Percentiles rank a stretch among this genome's conserved stretches.
Evolutionary conservation across 1,140 invertebrate species (phyloP).

Genomic region (Nephila pilipes): DNA sequence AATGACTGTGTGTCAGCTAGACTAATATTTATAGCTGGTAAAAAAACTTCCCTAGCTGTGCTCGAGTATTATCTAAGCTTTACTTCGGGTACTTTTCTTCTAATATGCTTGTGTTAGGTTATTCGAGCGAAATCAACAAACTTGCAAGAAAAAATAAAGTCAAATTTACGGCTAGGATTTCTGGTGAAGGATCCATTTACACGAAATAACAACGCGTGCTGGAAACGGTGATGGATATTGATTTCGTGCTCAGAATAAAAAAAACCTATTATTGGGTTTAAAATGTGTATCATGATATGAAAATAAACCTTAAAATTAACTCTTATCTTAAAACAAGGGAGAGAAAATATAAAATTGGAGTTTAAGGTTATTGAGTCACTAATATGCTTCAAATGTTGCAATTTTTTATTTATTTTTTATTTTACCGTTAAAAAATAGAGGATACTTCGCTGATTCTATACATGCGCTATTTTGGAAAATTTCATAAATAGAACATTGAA

Average conservation of each 20-base stretch:
- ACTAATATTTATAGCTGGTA: neutral
- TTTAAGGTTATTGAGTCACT: too few relatives aligned
- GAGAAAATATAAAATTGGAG: too few relatives aligned
- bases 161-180: neutral
- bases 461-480: too few relatives aligned
- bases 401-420: too few relatives aligned
- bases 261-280: neutral
- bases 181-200: neutral
- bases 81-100: neutral
- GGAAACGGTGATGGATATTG: neutral
- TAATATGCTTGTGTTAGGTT: neutral
- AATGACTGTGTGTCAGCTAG: neutral
- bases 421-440: too few relatives aligned
- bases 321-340: too few relatives aligned
- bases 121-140: slow-evolving; percentile 7
- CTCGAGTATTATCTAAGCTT: neutral
- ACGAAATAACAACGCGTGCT: neutral
- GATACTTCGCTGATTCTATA: too few relatives aligned
- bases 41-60: neutral
- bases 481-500: too few relatives aligned
- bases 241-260: neutral
- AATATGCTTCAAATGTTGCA: too few relatives aligned
- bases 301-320: too few relatives aligned
- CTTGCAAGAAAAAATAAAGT: neutral
- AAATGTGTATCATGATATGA: too few relatives aligned